Base-by-base conservation (phyloP, 2,797 vertebrate genomes). In the Melanotaenia trifasciata region DNA sequence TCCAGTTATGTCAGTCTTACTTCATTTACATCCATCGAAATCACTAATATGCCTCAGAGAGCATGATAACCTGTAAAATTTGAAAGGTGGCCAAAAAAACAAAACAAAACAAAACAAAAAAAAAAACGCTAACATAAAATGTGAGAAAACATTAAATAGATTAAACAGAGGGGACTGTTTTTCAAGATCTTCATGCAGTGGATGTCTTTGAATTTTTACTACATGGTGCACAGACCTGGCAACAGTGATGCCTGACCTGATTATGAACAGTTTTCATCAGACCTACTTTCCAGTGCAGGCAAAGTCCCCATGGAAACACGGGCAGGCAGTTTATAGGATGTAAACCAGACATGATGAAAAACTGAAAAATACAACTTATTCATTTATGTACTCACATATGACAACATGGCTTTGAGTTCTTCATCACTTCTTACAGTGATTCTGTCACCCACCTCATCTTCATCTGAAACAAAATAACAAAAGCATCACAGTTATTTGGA, bases 371-470 rank as follows among this genome's bases (percentile, higher is more conserved):
- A 16, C 22, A 57, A 24, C n/a, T 26, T 26, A 60, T 58, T 8
- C 0, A 62, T 47, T 32, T 14, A 67, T 54, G 50, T 85, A 97
- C 98, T 95, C 88, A 98, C 98, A 85, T 99, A 99, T 9, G 97
- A 98, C 53, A 99, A 89, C 97, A 99, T 99, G 70, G 98, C 98
- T 92, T 98, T 97, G 90, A 99, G 97, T 86, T 99, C 97, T 91
- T 99, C 98, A 54, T 99, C 98, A 32, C 97, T 99, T 81, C 97
- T 94, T 36, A 99, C 98, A 14, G 97, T 99, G 87, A 99, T 99
- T 84, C 98, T 94, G 83, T 99, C 97, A 0, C 98, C 97, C 26
- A 99, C 98, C 84, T 99, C 98, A 89, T 99, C 98, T 92, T 99
- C 98, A 92, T 99, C 98, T 99, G 72, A 63, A 87, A 85, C 72